These are phyloP conservation scores for Phymastichus coffea DNA, from an alignment of 1,140 invertebrate genomes.

Conservation along the genomic window DNA sequence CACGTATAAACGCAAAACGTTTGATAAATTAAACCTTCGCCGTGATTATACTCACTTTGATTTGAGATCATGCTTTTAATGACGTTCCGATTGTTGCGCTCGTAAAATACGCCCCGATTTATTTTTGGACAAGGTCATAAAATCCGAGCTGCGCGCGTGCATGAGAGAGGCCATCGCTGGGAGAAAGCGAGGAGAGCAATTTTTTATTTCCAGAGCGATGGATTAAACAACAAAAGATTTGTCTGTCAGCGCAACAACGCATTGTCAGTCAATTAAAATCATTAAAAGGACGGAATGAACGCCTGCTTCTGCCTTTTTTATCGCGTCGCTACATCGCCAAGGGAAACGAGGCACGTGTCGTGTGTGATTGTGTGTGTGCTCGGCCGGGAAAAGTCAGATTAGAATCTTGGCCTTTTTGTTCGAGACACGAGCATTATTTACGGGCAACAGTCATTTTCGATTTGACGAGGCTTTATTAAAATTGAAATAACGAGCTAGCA, in stretches of 20 bases:
- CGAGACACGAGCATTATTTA: conserved; percentile 12
- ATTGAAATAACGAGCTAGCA: conserved; percentile 15
- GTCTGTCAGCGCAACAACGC: no score
- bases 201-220: no score
- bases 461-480: conserved; percentile 11
- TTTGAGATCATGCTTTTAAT: conserved; percentile 24
- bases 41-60: conserved; percentile 25
- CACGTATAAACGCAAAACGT: not conserved
- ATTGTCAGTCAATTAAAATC: conserved; percentile 27
- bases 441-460: conserved; percentile 12
- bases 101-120: conserved; percentile 8
- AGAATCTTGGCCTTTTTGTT: conserved; percentile 19
- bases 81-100: conserved; percentile 15
- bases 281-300: conserved; percentile 1
- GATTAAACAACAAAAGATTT: no score
- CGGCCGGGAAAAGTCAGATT: conserved; percentile 10
- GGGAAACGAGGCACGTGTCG: conserved; percentile 23
- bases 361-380: conserved; percentile 5
- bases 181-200: no score
- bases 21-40: conserved; percentile 19
- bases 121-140: conserved; percentile 22
- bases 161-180: no score
- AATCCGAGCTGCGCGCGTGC: no score
- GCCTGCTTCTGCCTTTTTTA: conserved; percentile 3
- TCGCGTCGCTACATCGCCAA: conserved; percentile 7